Evolutionary conservation across 2,888 invertebrate genomes (phyloP), one percentile per base, ranked within the genome.

Genomic region (Morinoia aosen): DNA sequence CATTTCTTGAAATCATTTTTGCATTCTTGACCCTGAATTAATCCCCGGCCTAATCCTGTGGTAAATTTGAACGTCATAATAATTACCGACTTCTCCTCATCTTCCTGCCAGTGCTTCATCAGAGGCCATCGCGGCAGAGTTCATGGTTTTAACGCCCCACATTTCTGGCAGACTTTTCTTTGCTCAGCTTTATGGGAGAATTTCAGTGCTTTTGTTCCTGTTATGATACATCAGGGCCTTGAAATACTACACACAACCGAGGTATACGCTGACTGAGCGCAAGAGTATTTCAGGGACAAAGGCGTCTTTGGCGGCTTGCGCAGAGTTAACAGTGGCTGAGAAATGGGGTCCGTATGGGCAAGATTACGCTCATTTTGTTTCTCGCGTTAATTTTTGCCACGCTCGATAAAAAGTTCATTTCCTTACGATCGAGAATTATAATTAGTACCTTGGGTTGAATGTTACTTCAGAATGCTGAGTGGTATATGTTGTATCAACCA

Each of bases 141-240:
- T 76, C 76, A 76, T 76, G 76, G 76, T 8, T 33, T 76, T 76
- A 33, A 76, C 19, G 76, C 76, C 76, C 33, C 76, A 76, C 76
- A 76, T 76, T 76, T 76, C 76, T 76, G 76, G 76, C 76, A 76
- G 76, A 76, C 76, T 76, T 76, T 76, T 76, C 76, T 76, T 76
- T 76, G 76, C 76, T 76, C 76, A 76, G 76, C 76, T 76, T 76
- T 76, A 76, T 76, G 76, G 33, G 25, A 10, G 76, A 76, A 76
- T 76, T 76, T 76, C 25, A 76, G 25, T 76, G 76, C 76, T 76
- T 76, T 76, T 76, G 76, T 76, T 76, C 61, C 76, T 76, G 25
- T 76, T 76, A 76, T 25, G 76, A 76, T 76, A 76, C 76, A 76
- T 10, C 76, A 33, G 76, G 76, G 25, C 76, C 33, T 76, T 16